Conservation (phyloP, 2,888 invertebrate species). For the Sarcophaga rosellei region DNA sequence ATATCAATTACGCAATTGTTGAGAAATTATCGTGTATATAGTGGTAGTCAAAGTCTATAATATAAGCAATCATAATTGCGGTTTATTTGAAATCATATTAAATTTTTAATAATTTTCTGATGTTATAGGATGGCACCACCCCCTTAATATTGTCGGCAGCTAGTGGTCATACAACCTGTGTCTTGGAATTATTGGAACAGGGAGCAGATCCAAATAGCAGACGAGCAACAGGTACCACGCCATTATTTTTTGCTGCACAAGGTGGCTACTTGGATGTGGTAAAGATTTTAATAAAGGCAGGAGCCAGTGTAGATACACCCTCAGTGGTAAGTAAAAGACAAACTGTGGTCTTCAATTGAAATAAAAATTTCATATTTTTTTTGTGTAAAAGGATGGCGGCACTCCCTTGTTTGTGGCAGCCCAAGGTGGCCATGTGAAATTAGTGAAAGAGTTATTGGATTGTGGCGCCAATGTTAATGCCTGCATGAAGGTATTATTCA, state of each 20-base stretch:
- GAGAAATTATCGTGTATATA: slow-evolving; percentile 37
- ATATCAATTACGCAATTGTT: slow-evolving; percentile 57
- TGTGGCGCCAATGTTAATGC: slow-evolving; percentile 91
- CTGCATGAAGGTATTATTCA: slow-evolving; percentile 88
- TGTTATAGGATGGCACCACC: slow-evolving; percentile 93
- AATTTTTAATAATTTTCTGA: slow-evolving; percentile 5
- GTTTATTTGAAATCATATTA: slow-evolving; percentile 51
- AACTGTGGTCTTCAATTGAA: neutral
- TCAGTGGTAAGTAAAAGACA: slow-evolving; percentile 85
- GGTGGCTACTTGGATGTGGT: slow-evolving; percentile 94
- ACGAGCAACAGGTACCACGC: slow-evolving; percentile 95
- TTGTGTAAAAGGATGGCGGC: slow-evolving; percentile 90
- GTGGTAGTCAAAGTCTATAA: no score
- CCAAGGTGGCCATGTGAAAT: slow-evolving; percentile 94
- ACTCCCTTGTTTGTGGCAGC: slow-evolving; percentile 95
- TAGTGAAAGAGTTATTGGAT: slow-evolving; percentile 91
- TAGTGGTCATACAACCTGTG: slow-evolving; percentile 94
- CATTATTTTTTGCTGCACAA: slow-evolving; percentile 96
- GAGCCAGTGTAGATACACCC: slow-evolving; percentile 89
- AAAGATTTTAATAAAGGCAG: slow-evolving; percentile 88
- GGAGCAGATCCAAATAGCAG: slow-evolving; percentile 94
- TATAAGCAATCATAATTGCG: slow-evolving; percentile 21
- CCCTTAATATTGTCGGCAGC: slow-evolving; percentile 95
- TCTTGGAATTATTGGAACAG: slow-evolving; percentile 91
- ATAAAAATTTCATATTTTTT: neutral